These are phyloP conservation scores for Nemotelus nigrinus DNA, from an alignment of 2,888 invertebrate genomes.

Conservation along the genomic window DNA sequence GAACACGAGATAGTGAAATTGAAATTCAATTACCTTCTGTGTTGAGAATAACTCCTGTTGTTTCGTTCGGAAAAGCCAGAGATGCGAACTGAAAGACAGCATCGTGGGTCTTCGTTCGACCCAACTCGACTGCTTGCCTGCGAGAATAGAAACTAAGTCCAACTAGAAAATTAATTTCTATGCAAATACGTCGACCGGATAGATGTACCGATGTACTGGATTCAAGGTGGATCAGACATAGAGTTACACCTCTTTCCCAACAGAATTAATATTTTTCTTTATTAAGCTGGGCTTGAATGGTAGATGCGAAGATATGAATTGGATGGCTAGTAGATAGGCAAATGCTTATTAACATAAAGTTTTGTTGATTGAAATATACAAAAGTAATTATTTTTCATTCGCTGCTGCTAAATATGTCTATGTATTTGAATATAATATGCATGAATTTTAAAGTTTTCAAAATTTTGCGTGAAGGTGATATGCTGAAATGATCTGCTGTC, in stretches of 20 bases:
- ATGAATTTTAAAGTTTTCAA: no score
- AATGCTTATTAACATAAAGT: no score
- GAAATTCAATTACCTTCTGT: constrained; percentile 43
- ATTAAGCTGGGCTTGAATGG: neutral
- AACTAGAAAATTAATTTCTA: constrained; percentile 45
- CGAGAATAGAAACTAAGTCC: constrained; percentile 37
- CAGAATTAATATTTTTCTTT: constrained; percentile 7
- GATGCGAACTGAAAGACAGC: neutral
- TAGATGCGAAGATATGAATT: neutral
- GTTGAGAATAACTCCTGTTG: constrained; percentile 34
- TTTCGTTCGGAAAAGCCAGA: neutral
- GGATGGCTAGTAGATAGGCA: no score
- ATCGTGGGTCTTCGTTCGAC: neutral
- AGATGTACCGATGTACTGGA: constrained; percentile 15
- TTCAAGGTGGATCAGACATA: constrained; percentile 35
- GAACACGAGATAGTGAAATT: constrained; percentile 41
- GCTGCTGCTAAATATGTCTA: no score
- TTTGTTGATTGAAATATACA: no score
- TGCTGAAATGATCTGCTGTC: no score
- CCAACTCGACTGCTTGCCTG: neutral
- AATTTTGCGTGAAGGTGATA: no score
- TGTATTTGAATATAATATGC: no score
- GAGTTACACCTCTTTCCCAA: constrained; percentile 36
- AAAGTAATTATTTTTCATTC: no score
- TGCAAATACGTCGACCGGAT: constrained; percentile 38